These are phyloP conservation scores for Philhelius pedissequus DNA, from an alignment of 2,888 invertebrate genomes.

Conservation along the genomic window DNA sequence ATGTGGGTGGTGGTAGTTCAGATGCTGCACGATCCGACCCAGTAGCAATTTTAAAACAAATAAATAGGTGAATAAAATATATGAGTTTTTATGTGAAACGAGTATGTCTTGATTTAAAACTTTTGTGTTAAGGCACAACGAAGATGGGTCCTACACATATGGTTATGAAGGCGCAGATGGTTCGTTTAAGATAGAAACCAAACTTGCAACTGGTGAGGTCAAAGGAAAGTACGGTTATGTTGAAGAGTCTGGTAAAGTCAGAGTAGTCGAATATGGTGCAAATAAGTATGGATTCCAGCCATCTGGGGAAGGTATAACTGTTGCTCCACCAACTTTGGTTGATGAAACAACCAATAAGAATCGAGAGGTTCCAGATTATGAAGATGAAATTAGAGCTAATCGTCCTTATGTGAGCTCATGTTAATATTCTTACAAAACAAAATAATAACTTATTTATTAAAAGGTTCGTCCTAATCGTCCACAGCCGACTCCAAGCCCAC, in stretches of 20 bases:
- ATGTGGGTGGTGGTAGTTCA: constrained; percentile 69
- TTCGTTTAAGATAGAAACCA: constrained; percentile 94
- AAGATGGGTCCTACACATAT: constrained; percentile 94
- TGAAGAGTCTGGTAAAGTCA: constrained; percentile 88
- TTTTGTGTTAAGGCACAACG: constrained; percentile 84
- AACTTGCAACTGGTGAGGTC: constrained; percentile 88
- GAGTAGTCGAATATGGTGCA: constrained; percentile 93
- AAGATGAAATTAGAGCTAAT: constrained; percentile 76
- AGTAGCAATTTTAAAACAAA: constrained; percentile 91
- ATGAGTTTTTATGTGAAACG: background rate
- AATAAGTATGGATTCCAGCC: constrained; percentile 94
- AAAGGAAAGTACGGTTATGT: constrained; percentile 95
- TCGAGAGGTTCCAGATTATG: constrained; percentile 78
- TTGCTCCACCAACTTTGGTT: constrained; percentile 82
- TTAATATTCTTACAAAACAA: background rate
- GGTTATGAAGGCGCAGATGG: constrained; percentile 94
- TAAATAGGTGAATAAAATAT: constrained; percentile 83
- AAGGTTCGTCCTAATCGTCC: constrained; percentile 63
- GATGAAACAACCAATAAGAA: constrained; percentile 80
- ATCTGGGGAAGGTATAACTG: constrained; percentile 91
- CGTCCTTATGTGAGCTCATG: constrained; percentile 74
- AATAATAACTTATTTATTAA: background rate
- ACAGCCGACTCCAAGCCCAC: constrained; percentile 40
- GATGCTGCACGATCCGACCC: constrained; percentile 80
- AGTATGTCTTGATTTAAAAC: background rate